Evolutionary conservation across 1,140 invertebrate genomes (phyloP), one percentile per base, ranked within the genome.

Genomic region (Holcopasites calliopsidis): DNA sequence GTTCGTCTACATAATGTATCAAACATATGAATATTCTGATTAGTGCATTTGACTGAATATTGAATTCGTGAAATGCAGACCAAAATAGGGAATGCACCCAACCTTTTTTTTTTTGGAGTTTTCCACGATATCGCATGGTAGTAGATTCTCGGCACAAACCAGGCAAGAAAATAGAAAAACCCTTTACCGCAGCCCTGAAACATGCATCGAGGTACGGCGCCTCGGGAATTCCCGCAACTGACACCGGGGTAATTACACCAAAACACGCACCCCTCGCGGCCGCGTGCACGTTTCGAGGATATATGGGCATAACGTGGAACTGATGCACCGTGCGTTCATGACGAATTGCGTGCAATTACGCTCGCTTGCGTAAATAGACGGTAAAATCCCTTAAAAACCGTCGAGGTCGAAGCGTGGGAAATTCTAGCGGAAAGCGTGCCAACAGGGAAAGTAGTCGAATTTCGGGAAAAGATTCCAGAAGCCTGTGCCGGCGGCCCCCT

Each of bases 281-380:
- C 10, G 8, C 38, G 23, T 18, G 10, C 68, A 49, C 54, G 40
- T 18, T 49, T 21, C 40, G n/a, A 44, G 23, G 54, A 64, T 64
- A 72, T 62, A 72, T 52, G 58, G 47, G 35, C 35, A 47, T 49
- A 72, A 72, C 70, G 70, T 64, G 70, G 54, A 65, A 65, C 70
- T 54, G 70, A 73, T 73, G 54, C 70, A 54, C 26, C 70, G 47
- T 21, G 70, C 65, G 54, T 31, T 54, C 60, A 49, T 73, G 70
- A 73, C 50, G 66, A 73, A 73, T 55, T 54, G 26, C 71, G 10
- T 28, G 61, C 66, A 73, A 73, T 73, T 73, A 66, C 62, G 33
- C 42, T 13, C 54, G 72, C 16, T 75, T 68, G 50, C 50, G 52
- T 68, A 66, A 69, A 69, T 52, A 66, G 42, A 65, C 40, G 47